Evolutionary conservation across 2,797 vertebrate species (phyloP).

Genomic region (Lepilemur ruficaudatus): DNA sequence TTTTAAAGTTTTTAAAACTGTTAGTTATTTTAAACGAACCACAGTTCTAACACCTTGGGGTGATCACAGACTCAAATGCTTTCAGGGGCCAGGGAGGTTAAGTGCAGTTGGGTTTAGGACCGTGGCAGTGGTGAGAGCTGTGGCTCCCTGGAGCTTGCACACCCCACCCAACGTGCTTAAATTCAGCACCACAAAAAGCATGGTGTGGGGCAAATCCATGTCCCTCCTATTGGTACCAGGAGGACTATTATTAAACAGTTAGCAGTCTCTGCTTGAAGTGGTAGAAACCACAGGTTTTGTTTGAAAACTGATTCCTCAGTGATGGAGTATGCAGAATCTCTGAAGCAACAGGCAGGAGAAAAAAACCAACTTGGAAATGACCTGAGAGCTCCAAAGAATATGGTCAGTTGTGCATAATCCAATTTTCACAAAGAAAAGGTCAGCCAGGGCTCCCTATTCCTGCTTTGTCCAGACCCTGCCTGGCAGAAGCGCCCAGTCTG

Average conservation of each 20-base stretch:
- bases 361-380: neutral
- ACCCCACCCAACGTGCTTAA: neutral
- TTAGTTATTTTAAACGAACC: slow-evolving; percentile 4
- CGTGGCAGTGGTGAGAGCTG: neutral
- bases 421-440: neutral
- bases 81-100: neutral
- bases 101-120: neutral
- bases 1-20: neutral
- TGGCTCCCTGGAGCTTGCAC: neutral
- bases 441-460: neutral
- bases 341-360: neutral
- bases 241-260: neutral
- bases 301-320: neutral
- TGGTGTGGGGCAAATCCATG: neutral
- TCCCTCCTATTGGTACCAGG: neutral
- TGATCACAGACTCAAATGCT: neutral
- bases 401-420: neutral
- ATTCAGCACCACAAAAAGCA: neutral
- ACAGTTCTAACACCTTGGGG: neutral
- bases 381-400: neutral
- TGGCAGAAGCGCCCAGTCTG: neutral
- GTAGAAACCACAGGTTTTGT: neutral
- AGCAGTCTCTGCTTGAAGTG: neutral
- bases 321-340: neutral
- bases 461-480: neutral